These are phyloP conservation scores for Raja brachyura DNA, from an alignment of 2,113 vertebrate species.

Conservation along the genomic window DNA sequence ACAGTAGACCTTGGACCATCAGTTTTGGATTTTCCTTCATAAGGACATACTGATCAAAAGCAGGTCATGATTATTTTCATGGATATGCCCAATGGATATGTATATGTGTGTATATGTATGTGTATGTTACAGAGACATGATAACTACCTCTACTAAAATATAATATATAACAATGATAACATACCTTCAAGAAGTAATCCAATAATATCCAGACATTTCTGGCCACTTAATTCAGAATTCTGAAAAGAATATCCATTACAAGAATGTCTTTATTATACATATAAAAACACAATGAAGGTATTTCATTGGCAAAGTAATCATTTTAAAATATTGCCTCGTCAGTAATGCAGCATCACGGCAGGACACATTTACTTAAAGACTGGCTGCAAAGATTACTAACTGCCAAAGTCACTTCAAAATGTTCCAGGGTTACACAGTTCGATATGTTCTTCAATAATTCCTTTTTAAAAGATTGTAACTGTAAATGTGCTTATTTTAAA, in stretches of 20 bases:
- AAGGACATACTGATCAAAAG: too few relatives aligned
- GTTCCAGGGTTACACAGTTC: neutral
- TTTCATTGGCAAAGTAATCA: slow-evolving; percentile 3
- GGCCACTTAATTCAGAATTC: neutral
- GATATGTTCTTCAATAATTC: neutral
- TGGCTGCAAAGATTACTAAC: neutral
- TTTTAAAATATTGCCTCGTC: slow-evolving; percentile 26
- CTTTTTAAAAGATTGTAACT: slow-evolving; percentile 12
- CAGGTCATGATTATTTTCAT: too few relatives aligned
- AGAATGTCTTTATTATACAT: neutral
- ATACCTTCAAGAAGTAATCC: slow-evolving; percentile 11
- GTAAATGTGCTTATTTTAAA: slow-evolving; percentile 20
- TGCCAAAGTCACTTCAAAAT: neutral
- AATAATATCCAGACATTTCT: neutral
- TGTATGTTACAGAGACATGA: neutral
- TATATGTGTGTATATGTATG: too few relatives aligned
- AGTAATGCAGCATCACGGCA: neutral
- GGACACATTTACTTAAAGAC: neutral
- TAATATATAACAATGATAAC: neutral
- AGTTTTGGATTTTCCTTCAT: too few relatives aligned
- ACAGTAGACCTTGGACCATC: too few relatives aligned
- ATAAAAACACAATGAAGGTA: slow-evolving; percentile 10
- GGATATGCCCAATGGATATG: too few relatives aligned
- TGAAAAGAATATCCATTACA: neutral
- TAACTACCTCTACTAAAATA: neutral